Evolutionary conservation across 2,888 invertebrate species (phyloP).

Genomic region (Cenopis cana): DNA sequence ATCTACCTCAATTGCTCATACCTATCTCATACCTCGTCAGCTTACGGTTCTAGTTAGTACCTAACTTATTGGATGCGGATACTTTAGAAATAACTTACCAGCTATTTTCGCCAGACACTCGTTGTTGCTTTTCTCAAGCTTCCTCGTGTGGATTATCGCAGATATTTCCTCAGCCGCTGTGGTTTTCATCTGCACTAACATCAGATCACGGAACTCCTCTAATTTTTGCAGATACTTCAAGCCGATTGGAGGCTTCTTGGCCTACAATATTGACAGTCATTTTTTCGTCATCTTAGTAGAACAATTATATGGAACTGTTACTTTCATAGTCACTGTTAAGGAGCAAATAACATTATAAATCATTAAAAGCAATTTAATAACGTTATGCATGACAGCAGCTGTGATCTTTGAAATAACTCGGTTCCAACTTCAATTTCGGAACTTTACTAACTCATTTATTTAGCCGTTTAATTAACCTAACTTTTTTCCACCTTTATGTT

Average conservation of each 20-base stretch:
- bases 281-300: not conserved
- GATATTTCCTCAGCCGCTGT: constrained; percentile 42
- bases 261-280: not conserved
- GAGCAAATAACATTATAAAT: too few species aligned
- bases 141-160: constrained; percentile 70
- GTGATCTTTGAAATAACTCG: too few species aligned
- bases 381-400: too few species aligned
- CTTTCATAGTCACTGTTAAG: too few species aligned
- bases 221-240: constrained; percentile 5
- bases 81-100: not conserved
- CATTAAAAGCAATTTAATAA: too few species aligned
- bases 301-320: not conserved
- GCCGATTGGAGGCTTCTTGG: not conserved
- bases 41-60: too few species aligned
- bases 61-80: not conserved
- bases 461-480: too few species aligned
- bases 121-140: constrained; percentile 73
- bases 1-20: too few species aligned
- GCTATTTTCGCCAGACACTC: constrained; percentile 62
- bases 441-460: too few species aligned
- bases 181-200: constrained; percentile 6
- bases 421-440: too few species aligned
- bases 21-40: too few species aligned
- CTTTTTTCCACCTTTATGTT: too few species aligned
- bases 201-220: constrained; percentile 20